A percentile compares a stretch with the other conserved stretches of the same genome.
Conservation (phyloP, 2,113 vertebrate species). For the Tragelaphus imberbis region DNA sequence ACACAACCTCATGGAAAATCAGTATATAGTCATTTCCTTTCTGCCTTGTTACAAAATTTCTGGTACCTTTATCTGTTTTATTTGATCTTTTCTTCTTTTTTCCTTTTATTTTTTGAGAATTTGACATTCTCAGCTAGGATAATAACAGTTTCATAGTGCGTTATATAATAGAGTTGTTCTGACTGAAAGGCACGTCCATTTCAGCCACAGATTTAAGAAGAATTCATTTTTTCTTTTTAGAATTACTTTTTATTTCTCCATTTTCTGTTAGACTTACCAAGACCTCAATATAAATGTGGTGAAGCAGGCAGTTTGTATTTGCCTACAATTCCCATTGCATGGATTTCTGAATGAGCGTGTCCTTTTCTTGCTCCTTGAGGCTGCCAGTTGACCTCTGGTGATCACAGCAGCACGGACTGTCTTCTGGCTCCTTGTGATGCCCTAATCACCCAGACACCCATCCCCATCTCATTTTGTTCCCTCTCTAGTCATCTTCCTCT, state of each 20-base stretch:
- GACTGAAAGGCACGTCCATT: background rate
- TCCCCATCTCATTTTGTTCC: background rate
- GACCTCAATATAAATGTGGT: background rate
- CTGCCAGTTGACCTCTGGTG: background rate
- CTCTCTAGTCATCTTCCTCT: background rate
- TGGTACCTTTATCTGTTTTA: background rate
- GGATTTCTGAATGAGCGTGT: background rate
- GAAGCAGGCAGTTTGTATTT: background rate
- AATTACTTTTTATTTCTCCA: background rate
- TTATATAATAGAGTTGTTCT: background rate
- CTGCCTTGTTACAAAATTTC: background rate
- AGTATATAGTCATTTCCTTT: background rate
- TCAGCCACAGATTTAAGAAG: background rate
- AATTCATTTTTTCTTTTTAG: background rate
- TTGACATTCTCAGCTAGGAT: background rate
- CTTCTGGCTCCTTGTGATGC: background rate
- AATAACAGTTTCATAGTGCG: background rate
- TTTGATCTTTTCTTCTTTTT: background rate
- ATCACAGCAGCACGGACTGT: background rate
- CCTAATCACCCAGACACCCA: rapidly evolving
- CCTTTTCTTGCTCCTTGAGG: background rate
- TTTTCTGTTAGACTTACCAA: background rate
- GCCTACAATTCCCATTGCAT: background rate
- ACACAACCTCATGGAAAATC: background rate
- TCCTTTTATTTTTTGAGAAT: background rate